These are phyloP conservation scores for Accipiter cooperii DNA, from an alignment of 2,113 vertebrate species.

Conservation along the genomic window DNA sequence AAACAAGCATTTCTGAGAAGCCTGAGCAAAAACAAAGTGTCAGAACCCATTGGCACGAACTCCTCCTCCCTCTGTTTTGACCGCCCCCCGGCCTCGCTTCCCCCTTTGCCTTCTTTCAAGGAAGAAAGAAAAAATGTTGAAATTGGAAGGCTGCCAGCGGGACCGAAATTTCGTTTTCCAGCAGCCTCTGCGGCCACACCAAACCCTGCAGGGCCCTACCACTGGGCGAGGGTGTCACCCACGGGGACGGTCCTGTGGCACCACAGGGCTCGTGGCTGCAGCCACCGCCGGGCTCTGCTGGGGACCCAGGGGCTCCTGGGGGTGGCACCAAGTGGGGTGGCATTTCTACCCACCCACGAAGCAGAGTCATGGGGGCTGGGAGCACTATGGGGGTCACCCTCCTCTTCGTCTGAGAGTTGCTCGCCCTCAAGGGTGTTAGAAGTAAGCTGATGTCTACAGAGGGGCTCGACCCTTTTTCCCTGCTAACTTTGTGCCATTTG, in stretches of 20 bases:
- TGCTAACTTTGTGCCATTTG: background rate
- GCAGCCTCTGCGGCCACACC: background rate
- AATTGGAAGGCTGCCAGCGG: background rate
- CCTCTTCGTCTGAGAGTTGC: background rate
- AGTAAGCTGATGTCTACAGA: background rate
- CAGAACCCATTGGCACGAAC: background rate
- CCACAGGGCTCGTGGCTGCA: background rate
- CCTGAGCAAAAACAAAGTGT: background rate
- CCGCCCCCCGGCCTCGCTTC: accelerated
- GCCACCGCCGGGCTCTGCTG: accelerated
- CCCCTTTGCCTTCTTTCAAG: background rate
- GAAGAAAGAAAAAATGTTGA: background rate
- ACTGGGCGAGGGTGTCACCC: background rate
- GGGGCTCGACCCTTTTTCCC: background rate
- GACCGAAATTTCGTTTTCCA: background rate
- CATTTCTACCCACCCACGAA: background rate
- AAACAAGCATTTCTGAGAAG: constrained; percentile 14
- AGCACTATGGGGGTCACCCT: background rate
- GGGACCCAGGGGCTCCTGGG: background rate
- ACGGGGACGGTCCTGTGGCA: accelerated
- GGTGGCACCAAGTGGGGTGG: background rate
- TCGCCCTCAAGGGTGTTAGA: background rate
- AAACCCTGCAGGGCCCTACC: background rate
- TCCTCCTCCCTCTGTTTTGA: background rate
- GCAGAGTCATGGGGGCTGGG: accelerated